Base-by-base conservation (phyloP, 2,113 vertebrate species). In the Progne subis region DNA sequence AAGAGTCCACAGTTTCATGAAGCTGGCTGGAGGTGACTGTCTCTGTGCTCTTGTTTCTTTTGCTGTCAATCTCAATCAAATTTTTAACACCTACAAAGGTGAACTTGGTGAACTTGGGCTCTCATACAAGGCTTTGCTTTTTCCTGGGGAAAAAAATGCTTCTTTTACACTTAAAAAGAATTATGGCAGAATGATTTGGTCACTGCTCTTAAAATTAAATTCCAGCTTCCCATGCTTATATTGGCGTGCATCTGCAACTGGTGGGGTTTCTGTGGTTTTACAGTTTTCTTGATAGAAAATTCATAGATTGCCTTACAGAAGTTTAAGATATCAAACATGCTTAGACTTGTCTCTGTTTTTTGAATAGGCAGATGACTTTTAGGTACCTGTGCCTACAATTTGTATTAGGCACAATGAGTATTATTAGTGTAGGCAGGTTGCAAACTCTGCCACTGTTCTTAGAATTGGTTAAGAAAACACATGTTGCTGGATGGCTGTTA, bases 91-190 rank as follows among this genome's bases (percentile, higher is more conserved):
- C 26, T 86, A 41, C 31, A 26, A 18, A 69, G 2, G 5, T 56
- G 50, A 89, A 64, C 37, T 76, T 69, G 15, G 11, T 43, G 57
- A 72, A 65, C 39, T 31, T 64, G 25, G 3, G 7, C 23, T 83
- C n/a, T 78, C 46, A 61, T 20, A 29, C 6, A 70, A 39, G 5
- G 5, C 17, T 82, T 79, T 86, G 7, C 6, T 56, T 71, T 72
- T 60, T 63, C 31, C 46, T 53, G 28, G 44, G 41, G 6, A 5
- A 12, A 69, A 37, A 25, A 2, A 0, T 2, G 2, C 3, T 32
- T 50, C 3, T 80, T 83, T 85, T 72, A 28, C 23, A 13, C 41
- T 93, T 76, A 71, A 56, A 20, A 67, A 26, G 4, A 79, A 3
- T 59, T 69, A 49, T 8, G 19, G 56, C 26, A 64, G 37, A 82